Conservation (phyloP, 1,140 invertebrate species). For the Leptonema lineaticorne region DNA sequence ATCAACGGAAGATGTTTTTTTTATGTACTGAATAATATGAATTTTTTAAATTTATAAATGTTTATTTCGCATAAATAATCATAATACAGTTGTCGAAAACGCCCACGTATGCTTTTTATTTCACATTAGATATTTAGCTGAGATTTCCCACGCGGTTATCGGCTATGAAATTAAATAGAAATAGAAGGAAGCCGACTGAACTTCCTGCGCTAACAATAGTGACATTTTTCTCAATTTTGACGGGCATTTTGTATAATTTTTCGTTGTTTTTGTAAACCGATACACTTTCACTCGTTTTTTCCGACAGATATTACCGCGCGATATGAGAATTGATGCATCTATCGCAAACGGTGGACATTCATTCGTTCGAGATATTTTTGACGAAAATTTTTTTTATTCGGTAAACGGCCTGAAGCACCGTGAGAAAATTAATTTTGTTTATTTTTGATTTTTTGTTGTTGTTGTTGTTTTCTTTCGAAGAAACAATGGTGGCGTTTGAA, state of each 20-base stretch:
- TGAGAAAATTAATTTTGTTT: no score
- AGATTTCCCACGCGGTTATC: constrained; percentile 12
- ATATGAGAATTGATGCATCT: neutral
- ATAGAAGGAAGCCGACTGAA: neutral
- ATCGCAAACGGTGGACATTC: neutral
- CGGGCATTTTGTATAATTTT: neutral
- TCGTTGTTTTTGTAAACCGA: neutral
- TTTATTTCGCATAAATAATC: neutral
- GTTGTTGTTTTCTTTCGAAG: no score
- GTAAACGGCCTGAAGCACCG: constrained; percentile 4
- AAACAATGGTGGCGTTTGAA: constrained; percentile 7
- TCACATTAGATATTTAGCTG: neutral
- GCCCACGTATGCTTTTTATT: neutral
- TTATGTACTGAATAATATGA: neutral
- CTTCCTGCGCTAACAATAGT: constrained; percentile 6
- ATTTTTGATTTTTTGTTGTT: no score
- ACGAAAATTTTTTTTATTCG: neutral
- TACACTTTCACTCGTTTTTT: neutral
- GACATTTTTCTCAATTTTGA: neutral
- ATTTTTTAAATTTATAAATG: neutral
- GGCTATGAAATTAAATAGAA: neutral
- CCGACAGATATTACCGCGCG: neutral
- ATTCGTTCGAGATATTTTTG: neutral
- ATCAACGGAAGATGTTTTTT: neutral
- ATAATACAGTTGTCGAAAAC: neutral